A percentile compares a stretch with the other conserved stretches of the same genome.
Evolutionary conservation across 2,113 vertebrate species (phyloP).

Genomic region (Ciconia maguari): DNA sequence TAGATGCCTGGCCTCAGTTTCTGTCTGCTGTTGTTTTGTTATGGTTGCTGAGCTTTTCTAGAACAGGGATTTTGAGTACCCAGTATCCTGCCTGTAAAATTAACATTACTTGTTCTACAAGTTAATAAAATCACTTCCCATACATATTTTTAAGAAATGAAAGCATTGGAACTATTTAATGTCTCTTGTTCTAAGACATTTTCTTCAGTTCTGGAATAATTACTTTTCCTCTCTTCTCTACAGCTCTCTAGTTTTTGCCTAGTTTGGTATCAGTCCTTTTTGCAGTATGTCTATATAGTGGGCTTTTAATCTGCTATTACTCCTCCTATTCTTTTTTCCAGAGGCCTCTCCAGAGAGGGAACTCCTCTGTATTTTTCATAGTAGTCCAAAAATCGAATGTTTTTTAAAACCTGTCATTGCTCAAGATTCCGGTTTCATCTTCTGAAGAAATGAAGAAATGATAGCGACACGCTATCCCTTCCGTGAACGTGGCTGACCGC

Average conservation of each 20-base stretch:
- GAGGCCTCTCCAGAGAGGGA: not conserved
- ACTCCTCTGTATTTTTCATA: not conserved
- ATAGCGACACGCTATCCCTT: fast-evolving
- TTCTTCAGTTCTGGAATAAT: not conserved
- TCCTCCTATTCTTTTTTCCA: not conserved
- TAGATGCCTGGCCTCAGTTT: not conserved
- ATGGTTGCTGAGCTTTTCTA: not conserved
- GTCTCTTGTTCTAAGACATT: not conserved
- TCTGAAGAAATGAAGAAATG: not conserved
- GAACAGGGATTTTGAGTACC: not conserved
- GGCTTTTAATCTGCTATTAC: not conserved
- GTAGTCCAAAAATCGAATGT: not conserved
- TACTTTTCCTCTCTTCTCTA: not conserved
- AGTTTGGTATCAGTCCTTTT: not conserved
- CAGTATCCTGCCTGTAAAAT: not conserved
- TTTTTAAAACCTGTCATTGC: not conserved
- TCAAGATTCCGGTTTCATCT: not conserved
- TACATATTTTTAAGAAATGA: not conserved
- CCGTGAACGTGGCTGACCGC: not conserved
- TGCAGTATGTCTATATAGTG: not conserved
- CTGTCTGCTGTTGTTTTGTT: not conserved
- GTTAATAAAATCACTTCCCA: not conserved
- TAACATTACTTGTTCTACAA: not conserved
- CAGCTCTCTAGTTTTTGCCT: not conserved
- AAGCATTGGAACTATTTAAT: not conserved